phyloP scores from a whole-genome alignment of 2,888 invertebrate species.

The Itoplectis maculator region DNA sequence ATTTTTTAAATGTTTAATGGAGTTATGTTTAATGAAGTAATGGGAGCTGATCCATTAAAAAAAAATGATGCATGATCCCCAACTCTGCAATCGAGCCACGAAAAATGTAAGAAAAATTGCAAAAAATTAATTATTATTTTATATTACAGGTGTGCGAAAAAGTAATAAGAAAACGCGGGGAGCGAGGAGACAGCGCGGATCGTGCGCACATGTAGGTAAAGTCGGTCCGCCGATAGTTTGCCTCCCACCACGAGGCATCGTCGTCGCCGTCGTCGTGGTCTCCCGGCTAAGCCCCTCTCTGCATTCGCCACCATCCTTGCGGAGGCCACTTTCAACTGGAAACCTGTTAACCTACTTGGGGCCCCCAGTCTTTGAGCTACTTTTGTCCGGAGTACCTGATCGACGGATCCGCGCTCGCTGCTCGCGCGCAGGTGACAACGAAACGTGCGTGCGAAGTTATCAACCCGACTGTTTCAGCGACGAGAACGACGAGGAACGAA shows the following conservation, averaged over 20 bases:
- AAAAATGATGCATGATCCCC: too few species aligned
- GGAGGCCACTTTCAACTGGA: conserved; percentile 80
- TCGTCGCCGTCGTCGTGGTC: conserved; percentile 16
- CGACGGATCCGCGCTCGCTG: conserved; percentile 54
- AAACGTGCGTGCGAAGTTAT: not conserved
- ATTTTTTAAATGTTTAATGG: too few species aligned
- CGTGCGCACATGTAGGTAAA: conserved; percentile 43
- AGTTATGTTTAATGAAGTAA: too few species aligned
- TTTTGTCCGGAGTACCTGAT: conserved; percentile 68
- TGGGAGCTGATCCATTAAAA: too few species aligned
- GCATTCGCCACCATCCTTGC: conserved; percentile 68
- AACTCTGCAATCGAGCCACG: too few species aligned
- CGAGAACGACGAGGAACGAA: not conserved
- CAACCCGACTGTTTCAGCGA: not conserved
- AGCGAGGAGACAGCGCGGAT: not conserved
- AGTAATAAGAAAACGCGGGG: not conserved
- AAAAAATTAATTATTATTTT: not conserved
- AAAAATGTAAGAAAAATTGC: not conserved
- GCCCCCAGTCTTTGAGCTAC: conserved; percentile 79
- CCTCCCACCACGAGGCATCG: conserved; percentile 55
- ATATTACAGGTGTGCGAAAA: not conserved
- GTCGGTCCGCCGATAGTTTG: conserved; percentile 42
- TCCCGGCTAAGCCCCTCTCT: conserved; percentile 69
- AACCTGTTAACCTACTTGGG: conserved; percentile 84
- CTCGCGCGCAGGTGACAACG: conserved; percentile 50